phyloP scores from a whole-genome alignment of 92 coral and sea anemone species.

The Galaxea fascicularis region DNA sequence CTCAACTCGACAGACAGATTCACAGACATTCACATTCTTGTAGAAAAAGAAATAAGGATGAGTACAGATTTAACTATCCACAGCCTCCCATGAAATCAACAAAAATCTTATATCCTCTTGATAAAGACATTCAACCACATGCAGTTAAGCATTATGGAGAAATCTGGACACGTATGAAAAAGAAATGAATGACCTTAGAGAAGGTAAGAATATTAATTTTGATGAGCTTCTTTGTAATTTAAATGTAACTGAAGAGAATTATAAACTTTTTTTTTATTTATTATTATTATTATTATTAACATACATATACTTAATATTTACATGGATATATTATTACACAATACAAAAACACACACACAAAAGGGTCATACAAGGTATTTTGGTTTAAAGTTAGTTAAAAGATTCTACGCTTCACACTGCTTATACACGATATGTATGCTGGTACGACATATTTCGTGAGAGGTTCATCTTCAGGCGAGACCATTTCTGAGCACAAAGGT shows the following conservation, averaged over 20 bases:
- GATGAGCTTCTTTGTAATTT: slow-evolving; percentile 14
- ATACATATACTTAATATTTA: too few species aligned
- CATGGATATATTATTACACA: too few species aligned
- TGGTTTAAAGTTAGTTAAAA: too few species aligned
- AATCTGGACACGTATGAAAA: slow-evolving; percentile 28
- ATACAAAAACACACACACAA: too few species aligned
- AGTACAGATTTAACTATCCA: too few species aligned
- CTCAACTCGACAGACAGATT: neutral
- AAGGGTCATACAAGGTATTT: too few species aligned
- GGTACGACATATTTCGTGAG: too few species aligned
- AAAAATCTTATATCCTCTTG: slow-evolving; percentile 7
- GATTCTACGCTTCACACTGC: too few species aligned
- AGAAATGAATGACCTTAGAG: slow-evolving; percentile 31
- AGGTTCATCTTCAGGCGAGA: too few species aligned
- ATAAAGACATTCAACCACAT: slow-evolving; percentile 4
- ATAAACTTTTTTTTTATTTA: slow-evolving; percentile 1
- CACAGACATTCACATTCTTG: slow-evolving; percentile 6
- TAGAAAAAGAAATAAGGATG: slow-evolving; percentile 10
- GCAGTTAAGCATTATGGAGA: neutral
- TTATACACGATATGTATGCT: too few species aligned
- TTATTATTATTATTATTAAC: too few species aligned
- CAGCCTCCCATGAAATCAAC: slow-evolving; percentile 17
- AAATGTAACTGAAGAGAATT: slow-evolving; percentile 22
- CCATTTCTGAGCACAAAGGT: too few species aligned
- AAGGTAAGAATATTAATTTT: slow-evolving; percentile 8